Conservation (phyloP, 2,797 vertebrate species). For the Mionectes olivaceus region DNA sequence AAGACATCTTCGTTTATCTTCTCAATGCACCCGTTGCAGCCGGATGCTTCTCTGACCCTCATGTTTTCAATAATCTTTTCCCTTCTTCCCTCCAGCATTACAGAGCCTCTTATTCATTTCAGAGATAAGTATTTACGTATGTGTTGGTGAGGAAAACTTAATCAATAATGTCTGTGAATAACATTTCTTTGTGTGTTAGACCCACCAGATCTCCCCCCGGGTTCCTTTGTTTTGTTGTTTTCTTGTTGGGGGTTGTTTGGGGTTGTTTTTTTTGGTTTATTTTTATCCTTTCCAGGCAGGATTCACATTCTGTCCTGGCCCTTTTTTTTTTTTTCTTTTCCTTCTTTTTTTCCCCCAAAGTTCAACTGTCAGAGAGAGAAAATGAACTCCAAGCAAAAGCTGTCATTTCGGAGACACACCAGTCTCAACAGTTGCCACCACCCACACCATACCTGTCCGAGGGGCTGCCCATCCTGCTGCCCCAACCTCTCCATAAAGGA, state of each 20-base stretch:
- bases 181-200: slow-evolving; percentile 28
- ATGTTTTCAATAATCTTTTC: slow-evolving; percentile 58
- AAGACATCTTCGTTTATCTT: slow-evolving; percentile 50
- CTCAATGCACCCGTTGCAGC: slow-evolving; percentile 24
- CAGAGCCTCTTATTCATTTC: slow-evolving; percentile 29
- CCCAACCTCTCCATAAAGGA: not conserved
- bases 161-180: slow-evolving; percentile 53
- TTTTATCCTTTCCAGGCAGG: not conserved
- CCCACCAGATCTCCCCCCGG: not conserved
- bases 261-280: not conserved
- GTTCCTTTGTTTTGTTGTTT: not conserved
- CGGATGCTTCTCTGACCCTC: slow-evolving; percentile 58
- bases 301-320: not conserved
- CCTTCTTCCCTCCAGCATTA: slow-evolving; percentile 28
- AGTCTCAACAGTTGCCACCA: not conserved
- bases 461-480: fast-evolving
- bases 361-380: not conserved
- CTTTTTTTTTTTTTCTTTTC: not conserved
- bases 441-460: too few species aligned
- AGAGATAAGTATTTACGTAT: slow-evolving; percentile 50
- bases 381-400: not conserved
- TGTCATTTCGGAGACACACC: not conserved
- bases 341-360: not conserved
- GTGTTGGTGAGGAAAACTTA: slow-evolving; percentile 32
- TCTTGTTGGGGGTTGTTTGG: not conserved